Evolutionary conservation across 2,888 invertebrate species (phyloP).

Genomic region (Drosophila helvetica): DNA sequence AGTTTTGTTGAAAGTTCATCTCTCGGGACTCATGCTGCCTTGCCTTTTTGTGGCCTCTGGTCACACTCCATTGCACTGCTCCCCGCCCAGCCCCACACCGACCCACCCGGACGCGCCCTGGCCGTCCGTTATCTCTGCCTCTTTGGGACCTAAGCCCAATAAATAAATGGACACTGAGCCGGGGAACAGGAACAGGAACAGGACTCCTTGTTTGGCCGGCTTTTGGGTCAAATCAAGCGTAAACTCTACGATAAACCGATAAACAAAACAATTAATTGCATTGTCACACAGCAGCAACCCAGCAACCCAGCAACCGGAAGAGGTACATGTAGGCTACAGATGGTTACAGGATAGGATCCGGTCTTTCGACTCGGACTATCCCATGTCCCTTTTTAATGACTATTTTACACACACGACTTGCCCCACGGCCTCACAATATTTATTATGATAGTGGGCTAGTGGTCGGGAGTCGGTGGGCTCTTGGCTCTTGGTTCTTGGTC

Average conservation of each 20-base stretch:
- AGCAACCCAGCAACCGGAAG: not conserved
- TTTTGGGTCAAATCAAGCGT: conserved; percentile 73
- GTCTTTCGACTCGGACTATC: not conserved
- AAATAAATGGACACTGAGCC: conserved; percentile 50
- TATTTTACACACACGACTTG: conserved; percentile 77
- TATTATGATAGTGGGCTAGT: conserved; percentile 59
- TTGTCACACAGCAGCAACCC: conserved; percentile 31
- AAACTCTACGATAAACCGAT: conserved; percentile 74
- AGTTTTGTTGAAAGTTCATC: not conserved
- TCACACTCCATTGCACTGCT: conserved; percentile 12
- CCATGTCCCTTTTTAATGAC: conserved; percentile 67
- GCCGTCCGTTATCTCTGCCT: not conserved
- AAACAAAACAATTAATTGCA: conserved; percentile 79
- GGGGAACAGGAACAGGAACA: not conserved
- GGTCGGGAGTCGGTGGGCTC: conserved; percentile 5
- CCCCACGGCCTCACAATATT: conserved; percentile 56
- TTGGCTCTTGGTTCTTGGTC: not conserved
- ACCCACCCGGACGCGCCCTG: not conserved
- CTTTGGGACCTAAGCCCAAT: conserved; percentile 9
- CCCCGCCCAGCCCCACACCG: not conserved
- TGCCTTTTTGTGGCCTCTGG: not conserved
- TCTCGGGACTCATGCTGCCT: not conserved
- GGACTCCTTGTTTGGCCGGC: conserved; percentile 5
- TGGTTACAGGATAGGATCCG: not conserved
- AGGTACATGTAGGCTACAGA: not conserved